Percentiles rank a stretch among this genome's conserved stretches.
Conservation (phyloP, 37 sponge, comb jelly and placozoan species). For the Amphimedon queenslandica region DNA sequence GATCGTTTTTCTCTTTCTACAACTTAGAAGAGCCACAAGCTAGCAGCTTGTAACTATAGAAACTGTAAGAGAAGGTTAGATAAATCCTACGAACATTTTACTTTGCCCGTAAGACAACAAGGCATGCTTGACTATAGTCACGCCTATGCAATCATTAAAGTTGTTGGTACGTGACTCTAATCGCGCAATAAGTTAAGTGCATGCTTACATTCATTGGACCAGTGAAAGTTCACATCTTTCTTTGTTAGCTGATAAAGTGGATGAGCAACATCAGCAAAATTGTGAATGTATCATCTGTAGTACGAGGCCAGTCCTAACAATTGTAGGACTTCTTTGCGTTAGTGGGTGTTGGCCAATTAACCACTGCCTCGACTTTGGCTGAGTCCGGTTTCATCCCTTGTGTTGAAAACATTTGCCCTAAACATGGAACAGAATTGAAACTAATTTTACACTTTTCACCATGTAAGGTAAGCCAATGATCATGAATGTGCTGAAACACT, state of each 20-base stretch:
- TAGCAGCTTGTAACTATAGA: no score
- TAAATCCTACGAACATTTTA: no score
- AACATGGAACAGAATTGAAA: not conserved
- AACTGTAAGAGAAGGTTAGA: no score
- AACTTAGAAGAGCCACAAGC: no score
- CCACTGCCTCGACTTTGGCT: conserved; percentile 1
- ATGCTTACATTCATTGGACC: no score
- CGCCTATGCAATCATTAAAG: no score
- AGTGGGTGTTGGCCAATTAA: conserved; percentile 10
- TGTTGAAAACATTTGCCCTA: conserved; percentile 7
- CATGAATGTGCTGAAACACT: not conserved
- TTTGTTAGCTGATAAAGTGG: conserved; percentile 12
- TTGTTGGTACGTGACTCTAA: no score
- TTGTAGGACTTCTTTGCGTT: not conserved
- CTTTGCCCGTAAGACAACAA: no score
- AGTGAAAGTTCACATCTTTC: conserved; percentile 5
- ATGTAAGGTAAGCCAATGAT: not conserved
- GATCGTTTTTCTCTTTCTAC: no score
- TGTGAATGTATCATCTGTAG: conserved; percentile 4
- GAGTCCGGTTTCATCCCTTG: conserved; percentile 10
- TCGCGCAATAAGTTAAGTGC: no score
- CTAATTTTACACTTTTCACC: conserved; percentile 4
- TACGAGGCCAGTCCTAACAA: conserved; percentile 16
- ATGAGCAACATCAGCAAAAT: conserved; percentile 1
- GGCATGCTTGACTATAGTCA: no score